phyloP scores from a whole-genome alignment of 2,888 invertebrate genomes.

The Acrobasis suavella region DNA sequence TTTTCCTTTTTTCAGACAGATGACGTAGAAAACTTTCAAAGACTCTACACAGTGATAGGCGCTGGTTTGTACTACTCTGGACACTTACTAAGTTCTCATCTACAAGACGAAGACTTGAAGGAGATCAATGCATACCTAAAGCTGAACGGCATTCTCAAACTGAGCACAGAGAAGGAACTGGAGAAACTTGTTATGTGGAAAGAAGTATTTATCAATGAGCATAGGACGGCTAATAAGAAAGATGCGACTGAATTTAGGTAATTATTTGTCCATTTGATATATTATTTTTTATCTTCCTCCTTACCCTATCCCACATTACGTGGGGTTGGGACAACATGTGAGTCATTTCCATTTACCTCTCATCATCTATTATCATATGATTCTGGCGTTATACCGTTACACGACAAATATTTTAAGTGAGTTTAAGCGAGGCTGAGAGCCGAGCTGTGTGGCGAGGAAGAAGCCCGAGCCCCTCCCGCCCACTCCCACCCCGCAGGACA shows the following conservation, averaged over 20 bases:
- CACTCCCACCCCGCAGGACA: too few species aligned
- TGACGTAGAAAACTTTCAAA: conserved; percentile 88
- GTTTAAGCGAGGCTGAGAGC: too few species aligned
- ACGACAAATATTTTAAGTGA: too few species aligned
- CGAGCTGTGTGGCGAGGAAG: too few species aligned
- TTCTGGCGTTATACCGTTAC: too few species aligned
- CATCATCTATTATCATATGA: too few species aligned
- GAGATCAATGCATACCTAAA: conserved; percentile 89
- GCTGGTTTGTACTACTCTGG: conserved; percentile 85
- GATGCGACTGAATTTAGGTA: conserved; percentile 65
- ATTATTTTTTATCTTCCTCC: too few species aligned
- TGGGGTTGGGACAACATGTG: too few species aligned
- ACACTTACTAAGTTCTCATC: conserved; percentile 89
- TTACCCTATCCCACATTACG: too few species aligned
- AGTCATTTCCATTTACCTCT: too few species aligned
- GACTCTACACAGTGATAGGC: conserved; percentile 86
- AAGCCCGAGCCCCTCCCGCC: too few species aligned
- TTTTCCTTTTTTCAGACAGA: conserved; percentile 83
- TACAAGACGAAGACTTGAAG: conserved; percentile 87
- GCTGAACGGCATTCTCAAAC: conserved; percentile 87
- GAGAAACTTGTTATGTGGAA: conserved; percentile 89
- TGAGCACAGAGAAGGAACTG: conserved; percentile 85
- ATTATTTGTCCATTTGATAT: background rate
- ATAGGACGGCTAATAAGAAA: conserved; percentile 57
- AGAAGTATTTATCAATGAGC: conserved; percentile 85